Evolutionary conservation across 2,797 vertebrate species (phyloP).

Genomic region (Sebastes oblongus): DNA sequence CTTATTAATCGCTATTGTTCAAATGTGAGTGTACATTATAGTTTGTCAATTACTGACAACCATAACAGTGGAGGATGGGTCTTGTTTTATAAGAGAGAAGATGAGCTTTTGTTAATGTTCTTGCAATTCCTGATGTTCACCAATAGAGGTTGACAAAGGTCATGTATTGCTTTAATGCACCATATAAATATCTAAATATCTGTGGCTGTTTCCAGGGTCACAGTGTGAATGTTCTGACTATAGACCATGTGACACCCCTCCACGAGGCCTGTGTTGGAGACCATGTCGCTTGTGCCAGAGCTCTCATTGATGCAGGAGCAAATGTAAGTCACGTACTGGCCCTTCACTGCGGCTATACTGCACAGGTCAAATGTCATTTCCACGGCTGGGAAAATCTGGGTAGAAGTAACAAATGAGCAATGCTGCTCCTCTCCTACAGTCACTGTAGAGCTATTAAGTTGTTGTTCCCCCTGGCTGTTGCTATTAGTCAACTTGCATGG

Average conservation of each 20-base stretch:
- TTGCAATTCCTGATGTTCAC: slow-evolving; percentile 15
- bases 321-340: slow-evolving; percentile 84
- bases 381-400: slow-evolving; percentile 43
- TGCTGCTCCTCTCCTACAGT: slow-evolving; percentile 26
- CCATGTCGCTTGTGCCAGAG: slow-evolving; percentile 90
- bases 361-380: slow-evolving; percentile 58
- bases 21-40: slow-evolving; percentile 9
- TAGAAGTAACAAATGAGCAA: slow-evolving; percentile 47
- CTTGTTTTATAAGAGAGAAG: slow-evolving; percentile 6
- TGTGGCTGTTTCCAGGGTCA: slow-evolving; percentile 85
- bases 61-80: neutral
- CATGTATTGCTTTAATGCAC: slow-evolving; percentile 5
- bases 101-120: slow-evolving; percentile 16
- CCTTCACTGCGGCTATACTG: slow-evolving; percentile 40
- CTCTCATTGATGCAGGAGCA: slow-evolving; percentile 93
- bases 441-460: slow-evolving; percentile 52
- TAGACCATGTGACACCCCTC: slow-evolving; percentile 93
- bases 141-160: slow-evolving; percentile 40
- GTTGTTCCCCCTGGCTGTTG: slow-evolving; percentile 50
- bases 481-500: slow-evolving; percentile 58
- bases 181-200: neutral
- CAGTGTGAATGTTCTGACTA: slow-evolving; percentile 91
- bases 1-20: slow-evolving; percentile 19
- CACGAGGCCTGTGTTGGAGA: slow-evolving; percentile 94
- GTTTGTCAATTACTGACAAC: slow-evolving; percentile 10